Evolutionary conservation across 2,888 invertebrate species (phyloP).

Genomic region (Athalia rosae): DNA sequence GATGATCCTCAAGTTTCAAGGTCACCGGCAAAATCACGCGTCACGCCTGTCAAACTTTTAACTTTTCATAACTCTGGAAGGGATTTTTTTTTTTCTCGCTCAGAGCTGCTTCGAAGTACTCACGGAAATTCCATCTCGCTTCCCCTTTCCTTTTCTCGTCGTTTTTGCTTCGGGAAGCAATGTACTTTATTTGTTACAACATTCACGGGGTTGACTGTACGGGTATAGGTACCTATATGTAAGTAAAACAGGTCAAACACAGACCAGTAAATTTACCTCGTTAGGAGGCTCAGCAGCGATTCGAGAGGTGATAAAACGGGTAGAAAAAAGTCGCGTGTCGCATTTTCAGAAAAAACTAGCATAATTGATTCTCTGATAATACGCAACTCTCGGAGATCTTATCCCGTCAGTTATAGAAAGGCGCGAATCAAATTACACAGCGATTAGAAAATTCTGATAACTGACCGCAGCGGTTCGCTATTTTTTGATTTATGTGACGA

Average conservation of each 20-base stretch:
- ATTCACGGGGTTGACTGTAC: background rate
- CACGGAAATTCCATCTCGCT: slow-evolving; percentile 9
- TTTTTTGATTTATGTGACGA: no score
- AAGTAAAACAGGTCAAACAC: slow-evolving; percentile 2
- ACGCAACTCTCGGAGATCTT: no score
- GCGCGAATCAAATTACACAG: no score
- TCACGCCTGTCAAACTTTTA: slow-evolving; percentile 26
- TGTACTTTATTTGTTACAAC: background rate
- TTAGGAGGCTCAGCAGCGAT: background rate
- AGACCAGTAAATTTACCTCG: background rate
- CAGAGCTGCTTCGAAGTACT: slow-evolving; percentile 1
- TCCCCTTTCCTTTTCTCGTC: background rate
- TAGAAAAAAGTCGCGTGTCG: slow-evolving; percentile 21
- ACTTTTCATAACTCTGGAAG: slow-evolving; percentile 17
- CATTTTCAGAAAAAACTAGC: slow-evolving; percentile 3
- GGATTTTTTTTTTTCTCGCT: slow-evolving; percentile 4
- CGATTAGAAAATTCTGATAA: no score
- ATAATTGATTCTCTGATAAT: background rate
- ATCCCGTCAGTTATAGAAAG: no score
- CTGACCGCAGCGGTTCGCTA: no score
- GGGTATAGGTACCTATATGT: no score
- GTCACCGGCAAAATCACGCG: slow-evolving; percentile 37
- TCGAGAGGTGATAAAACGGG: slow-evolving; percentile 24
- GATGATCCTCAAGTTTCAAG: slow-evolving; percentile 38
- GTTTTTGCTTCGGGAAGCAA: no score